phyloP scores from a whole-genome alignment of 1,140 invertebrate genomes.

The Chironomus striatipennis region DNA sequence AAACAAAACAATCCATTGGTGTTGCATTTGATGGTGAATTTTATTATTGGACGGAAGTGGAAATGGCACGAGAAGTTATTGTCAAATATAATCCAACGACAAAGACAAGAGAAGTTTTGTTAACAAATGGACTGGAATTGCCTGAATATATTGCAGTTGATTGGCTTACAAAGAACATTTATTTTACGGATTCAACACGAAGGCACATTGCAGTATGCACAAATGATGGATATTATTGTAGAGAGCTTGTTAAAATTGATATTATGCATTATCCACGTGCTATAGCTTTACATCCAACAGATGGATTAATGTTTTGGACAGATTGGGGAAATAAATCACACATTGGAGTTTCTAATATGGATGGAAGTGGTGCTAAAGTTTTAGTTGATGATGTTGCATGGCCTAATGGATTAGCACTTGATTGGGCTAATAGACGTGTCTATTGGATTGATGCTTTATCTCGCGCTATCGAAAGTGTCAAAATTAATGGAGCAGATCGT shows the following conservation, averaged over 20 bases:
- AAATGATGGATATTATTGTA: conserved; percentile 51
- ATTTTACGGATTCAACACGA: conserved; percentile 54
- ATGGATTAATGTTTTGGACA: conserved; percentile 74
- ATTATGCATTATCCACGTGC: conserved; percentile 50
- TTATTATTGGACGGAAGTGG: conserved; percentile 68
- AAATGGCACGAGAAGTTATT: conserved; percentile 55
- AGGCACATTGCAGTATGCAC: conserved; percentile 67
- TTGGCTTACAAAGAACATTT: conserved; percentile 70
- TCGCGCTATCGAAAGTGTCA: conserved; percentile 63
- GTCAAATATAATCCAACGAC: conserved; percentile 46
- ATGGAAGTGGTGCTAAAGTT: conserved; percentile 51
- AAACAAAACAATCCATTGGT: conserved; percentile 50
- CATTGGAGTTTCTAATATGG: conserved; percentile 76
- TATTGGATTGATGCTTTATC: conserved; percentile 73
- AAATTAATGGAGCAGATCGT: conserved; percentile 63
- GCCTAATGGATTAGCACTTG: conserved; percentile 85
- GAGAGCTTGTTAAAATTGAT: conserved; percentile 49
- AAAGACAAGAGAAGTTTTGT: conserved; percentile 46
- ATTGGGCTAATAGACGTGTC: conserved; percentile 67
- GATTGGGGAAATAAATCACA: conserved; percentile 67
- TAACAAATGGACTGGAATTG: conserved; percentile 55
- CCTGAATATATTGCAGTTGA: conserved; percentile 73
- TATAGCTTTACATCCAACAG: conserved; percentile 51
- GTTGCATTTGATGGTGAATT: conserved; percentile 55
- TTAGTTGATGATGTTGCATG: conserved; percentile 62